Evolutionary conservation across 1,140 invertebrate species (phyloP).

Genomic region (Pomacea maculata): DNA sequence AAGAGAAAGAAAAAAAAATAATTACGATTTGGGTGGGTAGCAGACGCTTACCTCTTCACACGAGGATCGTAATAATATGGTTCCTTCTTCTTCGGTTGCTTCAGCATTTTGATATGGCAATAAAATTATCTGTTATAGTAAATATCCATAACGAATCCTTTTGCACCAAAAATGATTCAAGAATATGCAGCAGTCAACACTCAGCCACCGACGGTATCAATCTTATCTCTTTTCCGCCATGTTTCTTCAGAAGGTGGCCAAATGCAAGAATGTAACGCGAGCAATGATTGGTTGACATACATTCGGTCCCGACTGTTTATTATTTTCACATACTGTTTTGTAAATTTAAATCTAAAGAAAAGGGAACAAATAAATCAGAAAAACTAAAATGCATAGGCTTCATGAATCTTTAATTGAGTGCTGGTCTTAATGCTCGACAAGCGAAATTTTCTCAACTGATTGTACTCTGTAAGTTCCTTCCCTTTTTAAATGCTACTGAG

Average conservation of each 20-base stretch:
- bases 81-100: slow-evolving; percentile 37
- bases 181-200: background rate
- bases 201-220: background rate
- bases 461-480: no score
- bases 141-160: background rate
- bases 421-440: no score
- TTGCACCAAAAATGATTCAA: background rate
- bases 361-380: no score
- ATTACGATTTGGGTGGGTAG: background rate
- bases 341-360: no score
- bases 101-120: slow-evolving; percentile 16
- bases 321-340: background rate
- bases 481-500: no score
- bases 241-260: slow-evolving; percentile 1
- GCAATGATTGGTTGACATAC: background rate
- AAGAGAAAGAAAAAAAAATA: background rate
- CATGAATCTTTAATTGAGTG: no score
- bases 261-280: background rate
- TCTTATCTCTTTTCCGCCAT: slow-evolving; percentile 19
- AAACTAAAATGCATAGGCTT: no score
- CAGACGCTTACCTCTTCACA: slow-evolving; percentile 43
- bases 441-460: no score
- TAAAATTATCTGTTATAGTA: background rate
- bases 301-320: background rate
- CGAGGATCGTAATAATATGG: slow-evolving; percentile 54